A percentile compares a stretch with the other conserved stretches of the same genome.
Conservation (phyloP, 2,888 invertebrate genomes). For the Drosophila neutralis region DNA sequence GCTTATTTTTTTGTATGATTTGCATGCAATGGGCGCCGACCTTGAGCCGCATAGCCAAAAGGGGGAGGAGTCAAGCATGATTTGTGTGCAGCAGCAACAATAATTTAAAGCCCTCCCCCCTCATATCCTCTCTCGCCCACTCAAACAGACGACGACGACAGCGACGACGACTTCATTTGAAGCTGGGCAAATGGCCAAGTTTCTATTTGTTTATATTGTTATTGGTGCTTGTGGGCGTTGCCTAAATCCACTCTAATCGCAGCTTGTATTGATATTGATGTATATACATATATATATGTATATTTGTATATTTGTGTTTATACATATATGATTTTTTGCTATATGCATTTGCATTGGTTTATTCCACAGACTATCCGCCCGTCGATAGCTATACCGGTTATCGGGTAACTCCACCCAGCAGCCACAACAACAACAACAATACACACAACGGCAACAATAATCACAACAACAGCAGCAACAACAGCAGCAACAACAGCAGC, state of each 20-base stretch:
- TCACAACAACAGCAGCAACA: background rate
- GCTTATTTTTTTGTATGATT: conserved; percentile 16
- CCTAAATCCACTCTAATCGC: conserved; percentile 54
- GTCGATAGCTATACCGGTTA: conserved; percentile 82
- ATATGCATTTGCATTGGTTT: conserved; percentile 50
- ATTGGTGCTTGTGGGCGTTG: conserved; percentile 48
- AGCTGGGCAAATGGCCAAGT: conserved; percentile 72
- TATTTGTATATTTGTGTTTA: conserved; percentile 1
- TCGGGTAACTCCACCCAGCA: conserved; percentile 81
- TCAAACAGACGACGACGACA: conserved; percentile 35
- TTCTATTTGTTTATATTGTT: conserved; percentile 20
- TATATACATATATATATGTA: conserved; percentile 10
- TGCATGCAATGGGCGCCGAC: conserved; percentile 61
- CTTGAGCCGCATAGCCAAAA: conserved; percentile 39
- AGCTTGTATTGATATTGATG: conserved; percentile 37
- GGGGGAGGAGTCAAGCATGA: conserved; percentile 73
- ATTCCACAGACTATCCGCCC: conserved; percentile 71
- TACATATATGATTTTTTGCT: background rate
- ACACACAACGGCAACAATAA: conserved; percentile 38
- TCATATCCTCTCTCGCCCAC: background rate
- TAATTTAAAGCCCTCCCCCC: conserved; percentile 4
- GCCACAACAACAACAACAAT: conserved; percentile 45
- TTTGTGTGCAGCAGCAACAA: conserved; percentile 52
- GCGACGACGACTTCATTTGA: conserved; percentile 50
- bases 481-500: conserved; percentile 22